A percentile compares a stretch with the other conserved stretches of the same genome.
These are phyloP conservation scores for Sternarchorhynchus goeldii DNA, from an alignment of 2,797 vertebrate genomes.

Conservation along the genomic window DNA sequence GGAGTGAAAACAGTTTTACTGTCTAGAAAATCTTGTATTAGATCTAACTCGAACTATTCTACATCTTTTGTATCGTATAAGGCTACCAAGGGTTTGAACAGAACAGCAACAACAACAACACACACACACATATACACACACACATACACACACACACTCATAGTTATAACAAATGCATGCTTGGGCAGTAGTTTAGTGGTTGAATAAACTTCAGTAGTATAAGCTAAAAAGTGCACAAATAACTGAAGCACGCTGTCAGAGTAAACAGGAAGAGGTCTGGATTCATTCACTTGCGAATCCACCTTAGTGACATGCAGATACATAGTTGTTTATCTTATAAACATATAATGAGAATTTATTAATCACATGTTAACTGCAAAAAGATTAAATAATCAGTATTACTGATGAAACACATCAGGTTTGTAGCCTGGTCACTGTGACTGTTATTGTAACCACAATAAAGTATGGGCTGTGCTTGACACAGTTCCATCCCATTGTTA, in stretches of 20 bases:
- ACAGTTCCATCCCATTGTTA: constrained; percentile 30
- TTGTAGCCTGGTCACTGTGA: not conserved
- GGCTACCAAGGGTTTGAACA: not conserved
- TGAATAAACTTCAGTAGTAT: constrained; percentile 22
- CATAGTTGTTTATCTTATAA: constrained; percentile 3
- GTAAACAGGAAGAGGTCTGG: constrained; percentile 14
- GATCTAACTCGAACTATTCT: not conserved
- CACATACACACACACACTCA: not conserved
- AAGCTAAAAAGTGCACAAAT: constrained; percentile 22
- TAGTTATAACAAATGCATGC: constrained; percentile 10
- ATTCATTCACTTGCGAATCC: not conserved
- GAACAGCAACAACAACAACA: not conserved
- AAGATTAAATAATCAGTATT: not conserved
- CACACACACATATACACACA: not conserved
- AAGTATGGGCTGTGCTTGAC: constrained; percentile 37
- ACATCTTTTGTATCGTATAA: not conserved
- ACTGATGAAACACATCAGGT: not conserved
- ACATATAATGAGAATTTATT: not conserved
- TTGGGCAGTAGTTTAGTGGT: not conserved
- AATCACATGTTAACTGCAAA: too few relatives aligned
- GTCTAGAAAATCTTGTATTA: not conserved
- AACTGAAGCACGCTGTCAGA: constrained; percentile 33
- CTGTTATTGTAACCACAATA: constrained; percentile 16
- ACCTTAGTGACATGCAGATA: constrained; percentile 12
- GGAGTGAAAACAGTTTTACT: not conserved